Base-by-base conservation (phyloP, 2,888 invertebrate genomes). In the Drosophila maculinotata region DNA sequence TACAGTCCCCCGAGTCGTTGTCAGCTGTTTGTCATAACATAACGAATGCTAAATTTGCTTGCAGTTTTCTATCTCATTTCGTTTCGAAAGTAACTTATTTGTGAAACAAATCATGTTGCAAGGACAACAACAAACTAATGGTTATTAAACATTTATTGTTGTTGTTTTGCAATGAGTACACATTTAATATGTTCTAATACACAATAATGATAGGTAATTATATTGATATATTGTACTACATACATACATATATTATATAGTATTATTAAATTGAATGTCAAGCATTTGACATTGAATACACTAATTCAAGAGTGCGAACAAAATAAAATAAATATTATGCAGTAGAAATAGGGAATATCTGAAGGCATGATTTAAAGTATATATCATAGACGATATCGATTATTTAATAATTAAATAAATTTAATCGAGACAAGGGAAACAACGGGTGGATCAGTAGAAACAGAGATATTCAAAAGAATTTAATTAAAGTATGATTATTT, bases 201-300 rank as follows among this genome's bases (percentile, higher is more conserved):
- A 67, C 74, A 74, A 64, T 86, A 80, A 81, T 81, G 60, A 79
- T 74, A 74, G 78, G 66, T 75, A 86, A 81, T 86, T 81, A 81
- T 69, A 45, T 66, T 47, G 53, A 66, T 65, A 68, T 59, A 62
- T n/a, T n/a, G n/a, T n/a, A n/a, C 17, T 25, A 17, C 45, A 41
- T 39, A 36, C 9, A 41, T 31, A 30, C 7, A 9, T 23, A 20
- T 20, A 20, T 30, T 38, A 49, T 25, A 45, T 56, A 25, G 26
- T 58, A 69, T 69, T 51, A 36, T 56, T 28, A 30, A 56, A 57
- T 57, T 66, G 79, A 79, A 79, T 79, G 79, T 57, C 82, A 70
- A 35, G 9, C 33, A 15, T 6, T 26, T 47, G 56, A 28, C 71
- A 76, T 60, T 72, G 59, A 70, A 28, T n/a, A 15, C 8, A 6